Evolutionary conservation across 2,888 invertebrate species (phyloP), one percentile per base, ranked within the genome.

Genomic region (Dichetophora obliterata): DNA sequence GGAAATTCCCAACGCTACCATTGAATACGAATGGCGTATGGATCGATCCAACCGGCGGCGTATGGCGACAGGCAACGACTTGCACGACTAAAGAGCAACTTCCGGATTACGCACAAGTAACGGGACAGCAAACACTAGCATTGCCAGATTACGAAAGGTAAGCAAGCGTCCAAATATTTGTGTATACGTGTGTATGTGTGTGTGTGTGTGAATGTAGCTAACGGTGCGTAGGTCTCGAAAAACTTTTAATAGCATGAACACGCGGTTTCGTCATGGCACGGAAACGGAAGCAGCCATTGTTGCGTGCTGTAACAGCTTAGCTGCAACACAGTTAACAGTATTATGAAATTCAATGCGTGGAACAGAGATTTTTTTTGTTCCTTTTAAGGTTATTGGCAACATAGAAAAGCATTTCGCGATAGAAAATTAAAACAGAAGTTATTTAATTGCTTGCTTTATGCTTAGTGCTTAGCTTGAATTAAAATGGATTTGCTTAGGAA

Each of bases 131-230:
- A 82, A 86, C 87, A 80, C 82, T 86, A 82, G 88, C 89, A 75
- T 83, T 89, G 82, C 90, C 89, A 79, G 89, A 89, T 84, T 90
- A 89, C 83, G 89, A 89, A 85, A 86, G 90, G 89, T 90, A 84
- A 86, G 87, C 83, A 22, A 11, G 22, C 37, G 11, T 37, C 9
- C 57, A 24, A 19, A 24, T 59, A 0, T 11, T 5, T 22, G 11
- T 43, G 31, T 63, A 61, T n/a, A 27, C 52, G 74, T 27, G 22
- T 50, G 52, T 48, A 69, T 16, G 37, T 37, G 73, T 31, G 69
- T 71, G 65, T 66, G 48, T 72, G 50, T 48, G 73, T 50, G 50
- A 37, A 31, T 19, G 31, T 22, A 34, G 14, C 27, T 54, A n/a
- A n/a, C n/a, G n/a, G 54, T 43, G 43, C 43, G 43, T 43, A 43